A percentile compares a stretch with the other conserved stretches of the same genome.
These are phyloP conservation scores for Palloptera scutellata DNA, from an alignment of 2,888 invertebrate genomes.

Conservation along the genomic window DNA sequence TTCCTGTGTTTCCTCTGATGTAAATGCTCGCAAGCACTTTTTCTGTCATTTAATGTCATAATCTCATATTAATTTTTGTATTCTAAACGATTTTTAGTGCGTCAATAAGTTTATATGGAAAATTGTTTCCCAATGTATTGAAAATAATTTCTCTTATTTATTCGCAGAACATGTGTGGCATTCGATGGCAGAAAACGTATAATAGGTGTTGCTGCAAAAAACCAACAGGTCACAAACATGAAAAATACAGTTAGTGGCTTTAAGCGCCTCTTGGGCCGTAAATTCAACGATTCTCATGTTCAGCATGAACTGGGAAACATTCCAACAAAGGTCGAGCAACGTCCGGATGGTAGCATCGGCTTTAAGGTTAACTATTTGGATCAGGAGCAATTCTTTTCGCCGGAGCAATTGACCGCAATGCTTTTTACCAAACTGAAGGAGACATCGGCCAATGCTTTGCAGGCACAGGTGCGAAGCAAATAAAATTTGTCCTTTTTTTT, in stretches of 20 bases:
- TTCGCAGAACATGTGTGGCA: conserved; percentile 88
- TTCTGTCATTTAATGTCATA: background rate
- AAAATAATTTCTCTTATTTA: conserved; percentile 12
- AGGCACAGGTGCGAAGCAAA: conserved; percentile 71
- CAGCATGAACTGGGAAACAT: conserved; percentile 82
- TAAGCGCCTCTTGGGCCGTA: conserved; percentile 91
- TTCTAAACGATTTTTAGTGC: background rate
- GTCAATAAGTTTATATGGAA: background rate
- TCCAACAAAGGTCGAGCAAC: conserved; percentile 81
- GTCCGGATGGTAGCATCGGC: conserved; percentile 82
- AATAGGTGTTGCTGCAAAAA: conserved; percentile 96
- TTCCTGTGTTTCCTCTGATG: background rate
- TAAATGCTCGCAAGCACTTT: background rate
- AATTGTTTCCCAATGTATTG: background rate
- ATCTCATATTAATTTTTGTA: background rate
- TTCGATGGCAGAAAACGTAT: conserved; percentile 92
- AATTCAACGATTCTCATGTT: conserved; percentile 86
- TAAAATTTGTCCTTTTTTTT: background rate
- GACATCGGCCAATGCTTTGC: conserved; percentile 83
- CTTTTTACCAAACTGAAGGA: conserved; percentile 96
- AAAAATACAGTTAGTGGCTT: conserved; percentile 95
- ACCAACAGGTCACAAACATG: conserved; percentile 96
- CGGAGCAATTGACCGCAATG: conserved; percentile 97
- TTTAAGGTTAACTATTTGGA: conserved; percentile 89
- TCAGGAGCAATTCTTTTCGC: conserved; percentile 84